phyloP scores from a whole-genome alignment of 2,888 invertebrate genomes.

The Cybosia mesomella region DNA sequence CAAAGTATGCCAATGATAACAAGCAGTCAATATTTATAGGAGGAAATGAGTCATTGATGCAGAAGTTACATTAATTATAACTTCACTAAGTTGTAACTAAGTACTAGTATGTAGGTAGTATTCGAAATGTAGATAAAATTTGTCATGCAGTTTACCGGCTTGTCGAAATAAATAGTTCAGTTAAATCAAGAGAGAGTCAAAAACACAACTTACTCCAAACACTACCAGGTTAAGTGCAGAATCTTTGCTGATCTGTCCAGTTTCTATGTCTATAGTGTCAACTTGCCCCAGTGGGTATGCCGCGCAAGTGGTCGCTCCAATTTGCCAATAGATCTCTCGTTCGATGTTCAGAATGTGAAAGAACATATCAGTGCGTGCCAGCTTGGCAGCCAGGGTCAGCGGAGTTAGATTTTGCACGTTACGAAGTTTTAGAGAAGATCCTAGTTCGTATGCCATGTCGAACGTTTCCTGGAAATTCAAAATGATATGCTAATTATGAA shows the following conservation, averaged over 20 bases:
- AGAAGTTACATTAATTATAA: no score
- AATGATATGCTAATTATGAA: background rate
- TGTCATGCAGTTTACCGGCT: no score
- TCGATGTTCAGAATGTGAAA: slow-evolving; percentile 98
- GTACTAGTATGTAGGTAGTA: no score
- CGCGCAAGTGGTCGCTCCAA: slow-evolving; percentile 98
- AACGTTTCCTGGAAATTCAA: slow-evolving; percentile 90
- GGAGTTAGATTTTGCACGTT: slow-evolving; percentile 97
- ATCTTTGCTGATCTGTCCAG: slow-evolving; percentile 97
- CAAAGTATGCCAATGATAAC: no score
- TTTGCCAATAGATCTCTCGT: slow-evolving; percentile 98
- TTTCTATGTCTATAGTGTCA: slow-evolving; percentile 97
- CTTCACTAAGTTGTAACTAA: no score
- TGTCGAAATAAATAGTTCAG: no score
- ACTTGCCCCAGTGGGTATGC: slow-evolving; percentile 98
- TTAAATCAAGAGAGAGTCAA: background rate
- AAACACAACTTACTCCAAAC: slow-evolving; percentile 92
- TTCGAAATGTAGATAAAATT: background rate
- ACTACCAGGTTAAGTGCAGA: slow-evolving; percentile 98
- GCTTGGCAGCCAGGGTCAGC: slow-evolving; percentile 96
- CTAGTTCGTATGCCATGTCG: slow-evolving; percentile 97
- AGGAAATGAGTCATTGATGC: no score
- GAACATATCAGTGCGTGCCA: slow-evolving; percentile 98
- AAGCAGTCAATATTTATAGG: no score
- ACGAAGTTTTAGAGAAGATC: slow-evolving; percentile 94